phyloP scores from a whole-genome alignment of 2,888 invertebrate genomes.

The Ornithoptera priamus region DNA sequence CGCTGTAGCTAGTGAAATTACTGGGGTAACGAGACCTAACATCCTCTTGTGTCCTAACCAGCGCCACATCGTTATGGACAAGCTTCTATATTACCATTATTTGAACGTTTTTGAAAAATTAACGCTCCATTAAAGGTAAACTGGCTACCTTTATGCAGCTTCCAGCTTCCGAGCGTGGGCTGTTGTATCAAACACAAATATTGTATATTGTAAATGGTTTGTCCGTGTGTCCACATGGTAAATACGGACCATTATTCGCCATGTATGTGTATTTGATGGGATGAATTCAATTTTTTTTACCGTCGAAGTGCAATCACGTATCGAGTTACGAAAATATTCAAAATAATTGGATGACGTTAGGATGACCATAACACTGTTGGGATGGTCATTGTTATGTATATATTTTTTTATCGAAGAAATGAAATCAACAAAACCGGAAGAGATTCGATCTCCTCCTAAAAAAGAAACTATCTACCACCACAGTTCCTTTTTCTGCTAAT shows the following conservation, averaged over 20 bases:
- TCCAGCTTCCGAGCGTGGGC: background rate
- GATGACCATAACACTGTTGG: background rate
- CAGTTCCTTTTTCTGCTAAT: no score
- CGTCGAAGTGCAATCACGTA: constrained; percentile 4
- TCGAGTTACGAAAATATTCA: constrained; percentile 25
- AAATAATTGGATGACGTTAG: constrained; percentile 19
- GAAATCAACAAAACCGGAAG: no score
- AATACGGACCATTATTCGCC: background rate
- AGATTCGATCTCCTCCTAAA: no score
- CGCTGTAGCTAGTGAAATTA: no score
- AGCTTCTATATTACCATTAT: no score
- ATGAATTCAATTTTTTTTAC: constrained; percentile 11
- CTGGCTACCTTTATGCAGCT: background rate
- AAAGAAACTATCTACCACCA: no score
- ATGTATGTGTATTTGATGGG: constrained; percentile 12
- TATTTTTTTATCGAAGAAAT: no score
- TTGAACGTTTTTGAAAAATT: no score
- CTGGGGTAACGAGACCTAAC: no score
- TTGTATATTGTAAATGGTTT: background rate
- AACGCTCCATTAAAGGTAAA: no score
- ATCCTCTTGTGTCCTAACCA: no score
- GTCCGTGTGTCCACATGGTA: background rate
- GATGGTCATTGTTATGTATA: background rate
- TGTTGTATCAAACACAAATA: background rate
- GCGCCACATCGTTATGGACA: no score